Evolutionary conservation across 2,888 invertebrate species (phyloP).

Genomic region (Alsophila aescularia): DNA sequence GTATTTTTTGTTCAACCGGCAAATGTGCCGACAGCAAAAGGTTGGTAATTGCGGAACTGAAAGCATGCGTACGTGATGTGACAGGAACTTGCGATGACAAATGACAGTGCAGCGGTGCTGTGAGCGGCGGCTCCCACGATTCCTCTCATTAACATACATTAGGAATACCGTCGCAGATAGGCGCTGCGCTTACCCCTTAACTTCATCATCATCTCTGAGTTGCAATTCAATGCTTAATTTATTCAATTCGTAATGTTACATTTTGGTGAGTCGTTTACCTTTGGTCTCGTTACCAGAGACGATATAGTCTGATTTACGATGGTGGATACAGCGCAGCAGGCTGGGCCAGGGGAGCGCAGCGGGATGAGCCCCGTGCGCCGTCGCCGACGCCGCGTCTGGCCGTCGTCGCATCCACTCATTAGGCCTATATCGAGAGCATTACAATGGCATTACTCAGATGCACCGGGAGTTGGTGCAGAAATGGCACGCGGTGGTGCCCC

Average conservation of each 20-base stretch:
- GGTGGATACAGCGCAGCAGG: constrained; percentile 26
- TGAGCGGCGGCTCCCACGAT: constrained; percentile 66
- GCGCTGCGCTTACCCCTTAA: constrained; percentile 30
- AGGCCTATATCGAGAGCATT: constrained; percentile 81
- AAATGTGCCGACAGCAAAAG: constrained; percentile 71
- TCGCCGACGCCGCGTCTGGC: constrained; percentile 75
- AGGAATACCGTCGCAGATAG: constrained; percentile 42
- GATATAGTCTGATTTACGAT: constrained; percentile 43
- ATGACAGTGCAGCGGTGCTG: constrained; percentile 60
- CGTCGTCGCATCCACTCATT: constrained; percentile 56
- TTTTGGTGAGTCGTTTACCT: constrained; percentile 45
- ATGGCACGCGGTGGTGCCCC: constrained; percentile 79
- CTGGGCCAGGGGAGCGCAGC: constrained; percentile 36
- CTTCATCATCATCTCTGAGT: constrained; percentile 41
- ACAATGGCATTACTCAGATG: constrained; percentile 84
- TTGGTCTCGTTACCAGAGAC: constrained; percentile 35
- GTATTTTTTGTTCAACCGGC: constrained; percentile 64
- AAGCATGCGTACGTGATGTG: constrained; percentile 71
- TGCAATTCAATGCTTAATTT: constrained; percentile 39
- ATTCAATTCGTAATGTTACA: constrained; percentile 46
- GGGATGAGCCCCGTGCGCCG: constrained; percentile 37
- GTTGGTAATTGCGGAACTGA: constrained; percentile 77
- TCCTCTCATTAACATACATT: constrained; percentile 71
- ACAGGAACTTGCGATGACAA: constrained; percentile 79
- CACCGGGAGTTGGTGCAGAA: constrained; percentile 82